These are phyloP conservation scores for Papilio polyxenes DNA, from an alignment of 1,140 invertebrate species.

Conservation along the genomic window DNA sequence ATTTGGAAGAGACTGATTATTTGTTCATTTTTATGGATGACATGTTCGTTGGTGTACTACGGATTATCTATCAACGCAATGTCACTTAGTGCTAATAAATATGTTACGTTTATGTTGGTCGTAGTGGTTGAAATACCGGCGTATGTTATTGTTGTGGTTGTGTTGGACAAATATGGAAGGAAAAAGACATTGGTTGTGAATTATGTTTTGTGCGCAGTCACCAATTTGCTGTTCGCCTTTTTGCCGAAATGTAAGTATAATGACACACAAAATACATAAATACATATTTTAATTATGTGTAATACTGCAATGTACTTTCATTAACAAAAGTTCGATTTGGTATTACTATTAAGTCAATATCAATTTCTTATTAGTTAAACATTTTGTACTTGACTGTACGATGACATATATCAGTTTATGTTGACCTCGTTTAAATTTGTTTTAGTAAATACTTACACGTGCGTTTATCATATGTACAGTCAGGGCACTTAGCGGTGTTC, in stretches of 20 bases:
- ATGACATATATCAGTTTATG: background rate
- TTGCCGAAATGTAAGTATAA: constrained; percentile 73
- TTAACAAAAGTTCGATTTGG: background rate
- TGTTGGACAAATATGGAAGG: constrained; percentile 85
- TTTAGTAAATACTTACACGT: background rate
- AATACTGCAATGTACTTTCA: background rate
- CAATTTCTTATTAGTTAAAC: too few species aligned
- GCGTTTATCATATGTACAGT: too few species aligned
- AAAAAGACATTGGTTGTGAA: constrained; percentile 73
- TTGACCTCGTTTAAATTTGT: background rate
- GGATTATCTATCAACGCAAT: constrained; percentile 91
- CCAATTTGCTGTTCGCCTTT: constrained; percentile 74
- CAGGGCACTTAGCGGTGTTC: too few species aligned
- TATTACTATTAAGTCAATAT: too few species aligned
- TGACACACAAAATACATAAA: background rate
- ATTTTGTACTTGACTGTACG: background rate
- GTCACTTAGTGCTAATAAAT: constrained; percentile 85
- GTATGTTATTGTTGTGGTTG: constrained; percentile 84
- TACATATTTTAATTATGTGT: background rate
- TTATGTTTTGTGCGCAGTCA: constrained; percentile 67
- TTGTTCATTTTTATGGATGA: constrained; percentile 87
- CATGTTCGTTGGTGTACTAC: constrained; percentile 89
- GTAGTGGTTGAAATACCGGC: constrained; percentile 87
- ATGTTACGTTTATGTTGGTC: constrained; percentile 86
- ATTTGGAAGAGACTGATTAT: constrained; percentile 84